Conservation (phyloP, 2,113 vertebrate species). For the Brienomyrus brachyistius region DNA sequence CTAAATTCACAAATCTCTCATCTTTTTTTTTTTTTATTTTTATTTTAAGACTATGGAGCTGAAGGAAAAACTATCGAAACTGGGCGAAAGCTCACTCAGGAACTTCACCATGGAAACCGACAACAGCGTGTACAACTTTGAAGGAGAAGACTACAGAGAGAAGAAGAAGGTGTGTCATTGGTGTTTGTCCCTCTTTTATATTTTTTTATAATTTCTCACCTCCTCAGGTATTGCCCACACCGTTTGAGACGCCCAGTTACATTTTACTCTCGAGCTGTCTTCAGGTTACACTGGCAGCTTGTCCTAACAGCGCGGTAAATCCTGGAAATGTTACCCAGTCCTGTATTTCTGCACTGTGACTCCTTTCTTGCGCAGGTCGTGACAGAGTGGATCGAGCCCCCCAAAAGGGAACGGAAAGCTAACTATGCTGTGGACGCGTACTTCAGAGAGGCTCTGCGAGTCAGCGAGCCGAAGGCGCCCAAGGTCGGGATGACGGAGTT, state of each 20-base stretch:
- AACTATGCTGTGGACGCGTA: constrained; percentile 97
- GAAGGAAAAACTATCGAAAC: constrained; percentile 86
- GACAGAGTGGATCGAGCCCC: constrained; percentile 96
- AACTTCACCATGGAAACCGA: constrained; percentile 98
- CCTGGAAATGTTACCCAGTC: not conserved
- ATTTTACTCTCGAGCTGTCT: not conserved
- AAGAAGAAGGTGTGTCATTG: constrained; percentile 83
- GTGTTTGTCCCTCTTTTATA: not conserved
- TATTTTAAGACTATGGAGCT: constrained; percentile 81
- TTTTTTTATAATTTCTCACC: not conserved
- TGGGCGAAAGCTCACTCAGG: constrained; percentile 88
- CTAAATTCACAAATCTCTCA: not conserved
- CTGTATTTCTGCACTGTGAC: not conserved
- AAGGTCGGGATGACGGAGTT: constrained; percentile 63
- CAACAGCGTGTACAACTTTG: constrained; percentile 93
- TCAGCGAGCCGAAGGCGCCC: constrained; percentile 96
- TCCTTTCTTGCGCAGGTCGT: constrained; percentile 62
- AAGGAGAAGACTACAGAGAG: constrained; percentile 97
- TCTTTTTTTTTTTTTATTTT: not conserved
- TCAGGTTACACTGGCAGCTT: not conserved
- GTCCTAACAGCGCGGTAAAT: not conserved
- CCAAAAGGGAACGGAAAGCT: constrained; percentile 93
- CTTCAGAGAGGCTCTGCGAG: constrained; percentile 91
- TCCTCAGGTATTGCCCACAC: not conserved
- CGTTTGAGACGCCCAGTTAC: not conserved